phyloP scores from a whole-genome alignment of 2,888 invertebrate species.

The Acronicta leporina region DNA sequence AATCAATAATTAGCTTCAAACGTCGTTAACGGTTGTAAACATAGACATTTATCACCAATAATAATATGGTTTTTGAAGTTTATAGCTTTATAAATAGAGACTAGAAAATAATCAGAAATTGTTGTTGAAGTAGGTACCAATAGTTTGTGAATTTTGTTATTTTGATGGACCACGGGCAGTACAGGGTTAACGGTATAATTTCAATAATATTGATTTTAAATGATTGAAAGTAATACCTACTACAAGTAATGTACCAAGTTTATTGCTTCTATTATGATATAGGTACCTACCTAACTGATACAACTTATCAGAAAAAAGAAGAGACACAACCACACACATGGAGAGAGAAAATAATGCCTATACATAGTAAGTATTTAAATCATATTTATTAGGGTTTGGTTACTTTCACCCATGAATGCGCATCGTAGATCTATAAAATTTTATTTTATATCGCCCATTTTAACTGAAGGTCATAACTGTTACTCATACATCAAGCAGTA shows the following conservation, averaged over 20 bases:
- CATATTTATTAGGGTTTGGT: slow-evolving; percentile 8
- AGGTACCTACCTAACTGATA: no score
- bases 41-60: slow-evolving; percentile 22
- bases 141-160: neutral
- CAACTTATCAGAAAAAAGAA: no score
- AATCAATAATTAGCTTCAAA: slow-evolving; percentile 11
- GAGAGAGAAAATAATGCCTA: neutral
- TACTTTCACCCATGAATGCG: slow-evolving; percentile 8
- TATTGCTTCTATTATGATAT: no score
- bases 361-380: slow-evolving; percentile 7
- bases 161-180: no score
- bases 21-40: slow-evolving; percentile 23
- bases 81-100: neutral
- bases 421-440: slow-evolving; percentile 13
- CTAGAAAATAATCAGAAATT: neutral
- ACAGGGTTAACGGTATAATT: no score
- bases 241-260: no score
- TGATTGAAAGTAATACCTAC: no score
- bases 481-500: slow-evolving; percentile 12
- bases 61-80: slow-evolving; percentile 6
- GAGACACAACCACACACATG: neutral
- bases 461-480: slow-evolving; percentile 40
- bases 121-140: slow-evolving; percentile 9
- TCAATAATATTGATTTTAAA: no score
- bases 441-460: slow-evolving; percentile 34